A percentile compares a stretch with the other conserved stretches of the same genome.
phyloP scores from a whole-genome alignment of 2,797 vertebrate species.

The Parauchenoglanis ngamensis region DNA sequence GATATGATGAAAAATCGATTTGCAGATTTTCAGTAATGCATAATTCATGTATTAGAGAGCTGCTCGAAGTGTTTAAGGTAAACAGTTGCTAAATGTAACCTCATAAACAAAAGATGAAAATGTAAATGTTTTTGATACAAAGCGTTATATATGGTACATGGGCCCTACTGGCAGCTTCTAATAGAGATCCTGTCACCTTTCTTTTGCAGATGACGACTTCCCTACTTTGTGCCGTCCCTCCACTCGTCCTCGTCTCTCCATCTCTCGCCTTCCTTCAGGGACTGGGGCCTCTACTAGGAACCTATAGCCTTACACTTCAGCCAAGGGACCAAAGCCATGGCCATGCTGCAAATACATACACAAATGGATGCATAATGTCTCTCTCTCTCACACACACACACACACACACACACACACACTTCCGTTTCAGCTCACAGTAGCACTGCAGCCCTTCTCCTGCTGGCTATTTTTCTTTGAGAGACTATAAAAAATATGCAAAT shows the following conservation, averaged over 20 bases:
- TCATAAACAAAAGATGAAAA: slow-evolving; percentile 1
- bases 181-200: slow-evolving; percentile 39
- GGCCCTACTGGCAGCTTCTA: slow-evolving; percentile 12
- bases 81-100: background rate
- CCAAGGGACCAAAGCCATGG: slow-evolving; percentile 59
- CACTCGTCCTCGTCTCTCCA: slow-evolving; percentile 31
- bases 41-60: slow-evolving; percentile 7
- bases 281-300: slow-evolving; percentile 46
- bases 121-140: background rate
- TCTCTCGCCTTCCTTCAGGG: slow-evolving; percentile 45
- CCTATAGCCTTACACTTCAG: slow-evolving; percentile 48
- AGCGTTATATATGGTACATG: background rate
- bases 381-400: slow-evolving; percentile 18
- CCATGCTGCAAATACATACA: slow-evolving; percentile 33
- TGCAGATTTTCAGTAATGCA: slow-evolving; percentile 12
- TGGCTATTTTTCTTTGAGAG: slow-evolving; percentile 80
- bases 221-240: background rate
- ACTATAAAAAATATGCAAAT: slow-evolving; percentile 82
- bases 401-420: slow-evolving; percentile 51
- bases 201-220: slow-evolving; percentile 41
- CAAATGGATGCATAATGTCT: background rate
- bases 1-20: slow-evolving; percentile 32
- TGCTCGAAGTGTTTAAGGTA: background rate
- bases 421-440: slow-evolving; percentile 68
- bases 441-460: slow-evolving; percentile 75